Evolutionary conservation across 2,888 invertebrate species (phyloP).

Genomic region (Marronus borbonicus): DNA sequence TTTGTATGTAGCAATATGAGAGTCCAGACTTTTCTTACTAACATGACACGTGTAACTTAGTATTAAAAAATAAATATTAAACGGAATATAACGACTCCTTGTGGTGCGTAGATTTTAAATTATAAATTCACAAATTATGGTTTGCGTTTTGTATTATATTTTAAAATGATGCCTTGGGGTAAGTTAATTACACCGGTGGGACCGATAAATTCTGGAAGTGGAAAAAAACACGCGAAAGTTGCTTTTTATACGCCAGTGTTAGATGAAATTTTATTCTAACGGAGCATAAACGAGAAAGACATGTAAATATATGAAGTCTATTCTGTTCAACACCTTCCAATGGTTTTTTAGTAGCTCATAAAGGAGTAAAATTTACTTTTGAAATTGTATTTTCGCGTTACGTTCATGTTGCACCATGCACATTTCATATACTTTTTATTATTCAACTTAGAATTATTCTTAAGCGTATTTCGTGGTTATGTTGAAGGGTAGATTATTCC

Average conservation of each 20-base stretch:
- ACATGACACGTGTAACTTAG: too few species aligned
- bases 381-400: too few species aligned
- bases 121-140: neutral
- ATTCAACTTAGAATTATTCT: too few species aligned
- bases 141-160: slow-evolving; percentile 35
- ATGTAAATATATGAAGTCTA: slow-evolving; percentile 22
- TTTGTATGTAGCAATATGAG: too few species aligned
- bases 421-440: too few species aligned
- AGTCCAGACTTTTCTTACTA: too few species aligned
- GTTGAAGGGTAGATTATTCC: too few species aligned
- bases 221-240: slow-evolving; percentile 28
- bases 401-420: too few species aligned
- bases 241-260: slow-evolving; percentile 13
- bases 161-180: slow-evolving; percentile 25
- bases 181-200: slow-evolving; percentile 36
- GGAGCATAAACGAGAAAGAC: neutral
- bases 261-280: slow-evolving; percentile 2
- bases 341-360: neutral
- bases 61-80: too few species aligned
- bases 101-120: slow-evolving; percentile 1
- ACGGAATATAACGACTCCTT: neutral
- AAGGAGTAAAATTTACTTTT: too few species aligned
- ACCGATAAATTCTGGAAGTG: slow-evolving; percentile 28
- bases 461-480: too few species aligned
- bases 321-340: neutral